A percentile compares a stretch with the other conserved stretches of the same genome.
phyloP scores from a whole-genome alignment of 1,140 invertebrate species.

The Zaprionus nigranus region DNA sequence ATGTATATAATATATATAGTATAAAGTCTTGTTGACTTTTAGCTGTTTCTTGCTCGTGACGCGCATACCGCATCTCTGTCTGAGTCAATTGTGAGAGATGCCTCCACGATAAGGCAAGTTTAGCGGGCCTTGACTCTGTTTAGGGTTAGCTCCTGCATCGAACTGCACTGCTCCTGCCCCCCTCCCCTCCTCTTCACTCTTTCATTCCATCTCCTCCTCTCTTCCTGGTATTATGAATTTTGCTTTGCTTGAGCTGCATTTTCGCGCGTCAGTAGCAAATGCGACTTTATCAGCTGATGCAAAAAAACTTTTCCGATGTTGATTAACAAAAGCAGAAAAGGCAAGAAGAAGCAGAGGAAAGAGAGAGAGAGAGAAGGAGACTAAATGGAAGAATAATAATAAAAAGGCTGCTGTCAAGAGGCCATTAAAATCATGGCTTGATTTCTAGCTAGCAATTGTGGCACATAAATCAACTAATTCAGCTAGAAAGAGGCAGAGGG shows the following conservation, averaged over 20 bases:
- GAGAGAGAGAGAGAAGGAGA: not conserved
- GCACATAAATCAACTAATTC: constrained; percentile 74
- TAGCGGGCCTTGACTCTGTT: constrained; percentile 38
- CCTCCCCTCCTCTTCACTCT: not conserved
- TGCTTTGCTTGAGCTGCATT: constrained; percentile 25
- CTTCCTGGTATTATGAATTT: constrained; percentile 6
- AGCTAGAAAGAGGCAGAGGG: constrained; percentile 16
- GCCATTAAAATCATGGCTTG: constrained; percentile 70
- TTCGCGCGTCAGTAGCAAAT: constrained; percentile 27
- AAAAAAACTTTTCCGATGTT: constrained; percentile 60
- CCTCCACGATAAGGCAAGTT: constrained; percentile 21
- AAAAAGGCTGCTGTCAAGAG: constrained; percentile 18
- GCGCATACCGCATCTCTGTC: not conserved
- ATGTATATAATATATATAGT: not conserved
- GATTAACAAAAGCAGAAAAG: constrained; percentile 55
- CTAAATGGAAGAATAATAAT: constrained; percentile 3
- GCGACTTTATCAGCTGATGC: constrained; percentile 28
- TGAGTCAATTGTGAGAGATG: not conserved
- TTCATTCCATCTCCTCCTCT: not conserved
- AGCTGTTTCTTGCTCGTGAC: constrained; percentile 3
- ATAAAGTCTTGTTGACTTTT: constrained; percentile 1
- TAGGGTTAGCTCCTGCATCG: constrained; percentile 16
- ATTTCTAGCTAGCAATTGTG: constrained; percentile 57
- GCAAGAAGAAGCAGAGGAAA: not conserved
- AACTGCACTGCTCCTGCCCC: not conserved